Evolutionary conservation across 2,888 invertebrate species (phyloP), one percentile per base, ranked within the genome.

Genomic region (Calameuta idolon): DNA sequence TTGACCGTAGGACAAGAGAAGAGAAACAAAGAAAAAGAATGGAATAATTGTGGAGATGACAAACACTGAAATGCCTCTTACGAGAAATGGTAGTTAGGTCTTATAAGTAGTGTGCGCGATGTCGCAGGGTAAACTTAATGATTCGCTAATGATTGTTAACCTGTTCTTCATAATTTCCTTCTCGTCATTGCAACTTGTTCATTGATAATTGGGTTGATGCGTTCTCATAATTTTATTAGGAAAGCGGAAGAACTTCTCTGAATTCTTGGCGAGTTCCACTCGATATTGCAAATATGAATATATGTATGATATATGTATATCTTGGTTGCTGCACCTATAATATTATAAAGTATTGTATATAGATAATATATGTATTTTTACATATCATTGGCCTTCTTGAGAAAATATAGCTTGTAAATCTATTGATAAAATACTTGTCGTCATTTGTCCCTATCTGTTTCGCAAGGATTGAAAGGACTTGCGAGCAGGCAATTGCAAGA

Each of bases 351-450:
- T 88, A 90, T 89, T 90, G 90, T 91, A 90, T 81, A 90, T 91
- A 91, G 87, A 89, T 88, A 88, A 88, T 90, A 90, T 87, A 90
- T 91, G 91, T 91, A 91, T 91, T 91, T 91, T 91, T 90, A 90
- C 91, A 91, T 90, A 91, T 90, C 90, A 91, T 90, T 88, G 89
- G 90, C 90, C 88, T 90, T 90, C 87, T 88, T 89, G 84, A 85
- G 81, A 87, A 90, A 88, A 88, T 88, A 89, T 87, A 88, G 86
- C 87, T 86, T 86, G 84, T 87, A 88, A 88, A 86, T 87, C 86
- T 88, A 86, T 84, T 85, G 81, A 86, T 82, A 84, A 84, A 55
- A 81, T 77, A 82, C 30, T 80, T 84, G 78, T 82, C 82, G 79
- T 84, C 78, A 81, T 79, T 83, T 82, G 76, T 81, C 74, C 75